Evolutionary conservation across 2,888 invertebrate species (phyloP), one percentile per base, ranked within the genome.

Genomic region (Coenonympha glycerion): DNA sequence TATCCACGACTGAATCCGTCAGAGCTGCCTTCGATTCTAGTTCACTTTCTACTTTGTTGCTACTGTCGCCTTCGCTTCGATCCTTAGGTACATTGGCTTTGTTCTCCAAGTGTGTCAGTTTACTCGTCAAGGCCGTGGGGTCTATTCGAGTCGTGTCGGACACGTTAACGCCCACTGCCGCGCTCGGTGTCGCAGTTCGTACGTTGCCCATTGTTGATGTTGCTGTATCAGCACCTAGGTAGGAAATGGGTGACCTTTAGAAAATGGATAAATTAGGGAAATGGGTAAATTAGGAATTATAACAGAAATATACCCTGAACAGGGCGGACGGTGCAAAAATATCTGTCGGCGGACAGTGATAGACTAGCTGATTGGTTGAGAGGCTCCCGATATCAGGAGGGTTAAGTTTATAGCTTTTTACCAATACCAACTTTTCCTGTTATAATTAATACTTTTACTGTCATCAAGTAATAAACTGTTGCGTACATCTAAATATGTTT

Each of bases 121-220:
- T 28, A 18, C 44, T 33, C 13, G 31, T 21, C 15, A 19, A 6
- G 9, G 36, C 19, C 8, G 1, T 24, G 24, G 26, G 6, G 6
- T 41, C 28, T 41, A 42, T 44, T 15, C 47, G 39, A 11, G 28
- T 21, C 21, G 40, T 34, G 11, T 48, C 26, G 1, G 44, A 37
- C 6, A 15, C 6, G 9, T 44, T 39, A 15, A 18, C 36, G 2
- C 47, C 19, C 22, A 18, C 37, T 33, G 50, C 28, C 9, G 33
- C 33, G 8, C 34, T 39, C 24, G 53, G 40, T 18, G 53, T 53
- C 6, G 40, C 8, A 24, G 16, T 49, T 8, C 49, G 48, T 3
- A 36, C 24, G 41, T 11, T 42, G 15, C 30, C 41, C 30, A 39
- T 9, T 15, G 39, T 24, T 9, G 39, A 39, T 9, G 37, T 36